Conservation (phyloP, 1,140 invertebrate species). For the Papilio polyxenes region DNA sequence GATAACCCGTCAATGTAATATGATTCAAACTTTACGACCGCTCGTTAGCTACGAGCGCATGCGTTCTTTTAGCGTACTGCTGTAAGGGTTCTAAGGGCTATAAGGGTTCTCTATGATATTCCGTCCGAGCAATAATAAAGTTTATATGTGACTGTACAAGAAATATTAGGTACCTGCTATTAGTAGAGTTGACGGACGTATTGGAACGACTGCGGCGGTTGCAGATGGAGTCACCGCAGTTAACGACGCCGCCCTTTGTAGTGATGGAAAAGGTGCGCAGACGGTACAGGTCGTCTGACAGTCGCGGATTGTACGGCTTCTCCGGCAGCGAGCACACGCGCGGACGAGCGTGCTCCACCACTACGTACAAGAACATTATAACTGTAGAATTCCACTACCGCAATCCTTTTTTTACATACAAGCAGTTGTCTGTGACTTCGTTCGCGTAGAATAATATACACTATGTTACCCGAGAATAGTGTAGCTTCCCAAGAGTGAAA, state of each 20-base stretch:
- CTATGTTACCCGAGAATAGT: too few relatives aligned
- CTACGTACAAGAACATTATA: slow-evolving; percentile 66
- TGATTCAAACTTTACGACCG: background rate
- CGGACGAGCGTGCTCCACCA: slow-evolving; percentile 90
- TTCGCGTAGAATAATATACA: too few relatives aligned
- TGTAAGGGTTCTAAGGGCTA: too few relatives aligned
- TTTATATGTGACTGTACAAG: background rate
- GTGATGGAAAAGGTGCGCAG: slow-evolving; percentile 94
- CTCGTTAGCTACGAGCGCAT: background rate
- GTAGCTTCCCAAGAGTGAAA: too few relatives aligned
- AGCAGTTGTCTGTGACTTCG: too few relatives aligned
- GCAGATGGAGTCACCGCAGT: slow-evolving; percentile 94
- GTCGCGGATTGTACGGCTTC: slow-evolving; percentile 90
- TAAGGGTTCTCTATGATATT: too few relatives aligned
- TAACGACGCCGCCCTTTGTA: slow-evolving; percentile 91
- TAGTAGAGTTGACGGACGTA: slow-evolving; percentile 90
- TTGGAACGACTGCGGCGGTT: slow-evolving; percentile 89
- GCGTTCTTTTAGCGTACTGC: background rate
- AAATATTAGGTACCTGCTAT: slow-evolving; percentile 83
- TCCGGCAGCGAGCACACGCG: slow-evolving; percentile 92
- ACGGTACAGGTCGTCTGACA: slow-evolving; percentile 91
- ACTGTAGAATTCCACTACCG: background rate
- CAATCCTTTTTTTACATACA: background rate
- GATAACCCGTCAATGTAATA: background rate
- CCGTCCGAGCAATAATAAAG: too few relatives aligned